Conservation (phyloP, 2,888 invertebrate species). For the Resseliella maxima region DNA sequence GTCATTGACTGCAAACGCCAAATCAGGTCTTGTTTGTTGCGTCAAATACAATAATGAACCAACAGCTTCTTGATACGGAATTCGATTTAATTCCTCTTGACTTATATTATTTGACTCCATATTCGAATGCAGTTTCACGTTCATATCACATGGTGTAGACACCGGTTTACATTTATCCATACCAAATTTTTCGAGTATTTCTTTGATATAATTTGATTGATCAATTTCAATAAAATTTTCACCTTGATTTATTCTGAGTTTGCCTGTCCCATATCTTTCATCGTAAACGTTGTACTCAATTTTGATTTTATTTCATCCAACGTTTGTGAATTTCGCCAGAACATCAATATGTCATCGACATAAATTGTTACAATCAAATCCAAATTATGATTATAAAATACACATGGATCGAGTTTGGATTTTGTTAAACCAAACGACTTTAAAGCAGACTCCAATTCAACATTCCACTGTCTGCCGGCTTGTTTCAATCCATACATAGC, state of each 20-base stretch:
- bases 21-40: constrained; percentile 59
- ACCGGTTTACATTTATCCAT: constrained; percentile 7
- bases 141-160: not conserved
- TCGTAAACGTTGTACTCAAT: not conserved
- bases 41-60: constrained; percentile 59
- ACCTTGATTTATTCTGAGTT: not conserved
- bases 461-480: constrained; percentile 59
- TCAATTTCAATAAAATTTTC: not conserved
- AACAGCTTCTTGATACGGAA: constrained; percentile 60
- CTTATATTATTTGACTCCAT: constrained; percentile 25
- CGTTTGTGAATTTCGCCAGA: not conserved
- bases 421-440: constrained; percentile 57
- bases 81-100: not conserved
- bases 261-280: not conserved
- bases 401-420: constrained; percentile 59
- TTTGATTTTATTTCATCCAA: not conserved
- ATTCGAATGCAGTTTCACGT: not conserved
- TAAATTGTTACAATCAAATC: not conserved
- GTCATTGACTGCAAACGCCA: constrained; percentile 60
- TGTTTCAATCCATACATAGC: constrained; percentile 59
- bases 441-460: constrained; percentile 58
- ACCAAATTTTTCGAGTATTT: not conserved
- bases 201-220: not conserved
- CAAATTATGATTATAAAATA: constrained; percentile 56
- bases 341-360: not conserved